Evolutionary conservation across 2,797 vertebrate species (phyloP).

Genomic region (Melanotaenia boesemani): DNA sequence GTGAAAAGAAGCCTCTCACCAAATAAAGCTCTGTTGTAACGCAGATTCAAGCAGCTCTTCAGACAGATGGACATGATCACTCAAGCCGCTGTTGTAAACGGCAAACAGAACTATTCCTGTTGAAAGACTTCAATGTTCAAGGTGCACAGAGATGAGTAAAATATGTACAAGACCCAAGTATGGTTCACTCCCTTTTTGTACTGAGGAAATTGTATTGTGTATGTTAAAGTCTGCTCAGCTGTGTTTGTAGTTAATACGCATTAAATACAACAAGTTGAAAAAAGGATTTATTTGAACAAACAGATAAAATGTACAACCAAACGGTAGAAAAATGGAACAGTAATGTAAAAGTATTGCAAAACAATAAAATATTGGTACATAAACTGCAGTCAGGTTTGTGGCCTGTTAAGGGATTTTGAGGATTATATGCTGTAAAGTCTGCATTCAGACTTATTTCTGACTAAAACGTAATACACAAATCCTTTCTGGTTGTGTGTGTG

Average conservation of each 20-base stretch:
- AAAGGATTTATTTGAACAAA: conserved; percentile 74
- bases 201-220: conserved; percentile 7
- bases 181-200: conserved; percentile 29
- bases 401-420: conserved; percentile 8
- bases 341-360: conserved; percentile 45
- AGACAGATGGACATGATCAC: background rate
- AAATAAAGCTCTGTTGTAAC: background rate
- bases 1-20: conserved; percentile 69
- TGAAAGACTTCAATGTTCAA: conserved; percentile 5
- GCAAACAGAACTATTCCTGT: background rate
- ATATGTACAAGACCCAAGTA: background rate
- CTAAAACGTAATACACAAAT: conserved; percentile 5
- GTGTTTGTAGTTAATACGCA: conserved; percentile 10
- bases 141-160: background rate
- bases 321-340: conserved; percentile 58
- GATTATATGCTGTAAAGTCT: background rate
- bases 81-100: conserved; percentile 52
- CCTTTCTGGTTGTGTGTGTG: background rate
- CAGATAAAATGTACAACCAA: conserved; percentile 63
- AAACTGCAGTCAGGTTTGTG: conserved; percentile 30
- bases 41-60: background rate
- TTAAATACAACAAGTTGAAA: conserved; percentile 28
- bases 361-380: conserved; percentile 47
- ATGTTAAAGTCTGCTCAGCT: background rate
- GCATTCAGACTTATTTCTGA: conserved; percentile 13